phyloP scores from a whole-genome alignment of 2,113 vertebrate genomes.

The Bettongia penicillata region DNA sequence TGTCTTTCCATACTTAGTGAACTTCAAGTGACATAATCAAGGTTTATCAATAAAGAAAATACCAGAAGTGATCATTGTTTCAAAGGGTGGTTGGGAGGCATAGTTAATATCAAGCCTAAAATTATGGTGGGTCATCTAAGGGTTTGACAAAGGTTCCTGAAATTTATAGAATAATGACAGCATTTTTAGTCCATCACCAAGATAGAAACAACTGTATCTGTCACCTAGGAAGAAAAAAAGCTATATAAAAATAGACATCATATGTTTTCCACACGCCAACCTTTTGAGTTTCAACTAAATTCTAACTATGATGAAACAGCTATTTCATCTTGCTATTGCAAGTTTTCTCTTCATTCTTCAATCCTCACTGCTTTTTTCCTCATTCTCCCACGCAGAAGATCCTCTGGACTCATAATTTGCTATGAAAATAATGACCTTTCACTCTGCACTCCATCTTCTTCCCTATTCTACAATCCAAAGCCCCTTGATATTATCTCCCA shows the following conservation, averaged over 20 bases:
- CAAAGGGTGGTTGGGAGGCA: neutral
- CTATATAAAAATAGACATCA: neutral
- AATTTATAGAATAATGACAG: neutral
- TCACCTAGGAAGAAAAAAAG: neutral
- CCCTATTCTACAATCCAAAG: neutral
- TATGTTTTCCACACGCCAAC: neutral
- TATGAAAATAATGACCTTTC: neutral
- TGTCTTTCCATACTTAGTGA: neutral
- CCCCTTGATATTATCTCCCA: neutral
- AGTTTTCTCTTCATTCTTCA: neutral
- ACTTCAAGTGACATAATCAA: neutral
- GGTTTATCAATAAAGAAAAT: neutral
- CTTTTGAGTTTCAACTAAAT: neutral
- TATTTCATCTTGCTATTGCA: neutral
- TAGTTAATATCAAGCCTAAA: neutral
- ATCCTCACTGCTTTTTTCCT: neutral
- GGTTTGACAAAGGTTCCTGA: neutral
- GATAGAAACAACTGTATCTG: neutral
- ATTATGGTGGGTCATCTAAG: neutral
- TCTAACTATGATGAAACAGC: neutral
- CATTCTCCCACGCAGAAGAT: neutral
- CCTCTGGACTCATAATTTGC: neutral
- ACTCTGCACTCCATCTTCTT: neutral
- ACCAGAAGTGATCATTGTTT: neutral
- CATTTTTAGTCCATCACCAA: neutral